Percentiles rank a stretch among this genome's conserved stretches.
These are phyloP conservation scores for Ephestia elutella DNA, from an alignment of 1,140 invertebrate species.

Conservation along the genomic window DNA sequence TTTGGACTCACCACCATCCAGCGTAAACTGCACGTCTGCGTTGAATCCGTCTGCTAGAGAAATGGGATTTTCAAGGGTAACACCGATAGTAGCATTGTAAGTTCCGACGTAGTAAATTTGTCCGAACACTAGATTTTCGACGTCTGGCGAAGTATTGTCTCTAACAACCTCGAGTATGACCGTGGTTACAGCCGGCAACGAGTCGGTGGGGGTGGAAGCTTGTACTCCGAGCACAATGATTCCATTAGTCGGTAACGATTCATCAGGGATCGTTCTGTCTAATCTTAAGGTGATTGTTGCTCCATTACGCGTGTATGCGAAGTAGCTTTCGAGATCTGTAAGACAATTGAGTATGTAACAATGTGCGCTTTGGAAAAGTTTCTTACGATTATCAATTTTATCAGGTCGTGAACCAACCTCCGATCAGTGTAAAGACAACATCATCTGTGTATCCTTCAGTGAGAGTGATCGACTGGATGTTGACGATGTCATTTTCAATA, in stretches of 20 bases:
- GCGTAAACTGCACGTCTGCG: constrained; percentile 12
- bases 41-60: constrained; percentile 15
- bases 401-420: not conserved
- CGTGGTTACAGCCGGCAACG: constrained; percentile 23
- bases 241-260: constrained; percentile 22
- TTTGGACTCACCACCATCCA: constrained; percentile 4
- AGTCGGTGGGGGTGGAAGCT: constrained; percentile 19
- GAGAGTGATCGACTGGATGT: constrained; percentile 23
- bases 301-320: constrained; percentile 10
- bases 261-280: constrained; percentile 8
- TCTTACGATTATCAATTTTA: not conserved
- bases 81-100: constrained; percentile 4
- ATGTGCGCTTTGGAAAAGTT: not conserved
- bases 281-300: constrained; percentile 17
- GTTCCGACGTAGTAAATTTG: constrained; percentile 17
- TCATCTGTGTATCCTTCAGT: constrained; percentile 21
- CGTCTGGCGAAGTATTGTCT: not conserved
- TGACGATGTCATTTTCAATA: constrained; percentile 18
- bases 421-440: constrained; percentile 21
- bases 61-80: constrained; percentile 14
- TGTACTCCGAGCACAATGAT: constrained; percentile 29
- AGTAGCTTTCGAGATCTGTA: constrained; percentile 22
- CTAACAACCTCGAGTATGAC: constrained; percentile 28
- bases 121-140: constrained; percentile 13
- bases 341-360: constrained; percentile 2